phyloP scores from a whole-genome alignment of 2,888 invertebrate genomes.

The Fragum whitleyi region DNA sequence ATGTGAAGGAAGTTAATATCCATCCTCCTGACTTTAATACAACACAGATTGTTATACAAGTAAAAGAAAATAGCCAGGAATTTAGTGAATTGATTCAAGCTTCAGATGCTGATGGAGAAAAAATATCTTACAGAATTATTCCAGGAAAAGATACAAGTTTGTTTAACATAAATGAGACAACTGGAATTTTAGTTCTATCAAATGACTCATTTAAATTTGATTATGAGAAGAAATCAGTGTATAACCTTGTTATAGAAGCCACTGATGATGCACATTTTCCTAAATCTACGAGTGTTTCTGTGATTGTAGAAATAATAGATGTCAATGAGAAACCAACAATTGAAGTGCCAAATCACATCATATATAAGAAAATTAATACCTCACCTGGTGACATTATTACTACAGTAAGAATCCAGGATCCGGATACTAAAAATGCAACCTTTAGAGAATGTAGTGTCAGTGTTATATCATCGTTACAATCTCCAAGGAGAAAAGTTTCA shows the following conservation, averaged over 20 bases:
- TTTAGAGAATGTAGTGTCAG: not conserved
- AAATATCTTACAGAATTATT: constrained; percentile 7
- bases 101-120: constrained; percentile 27
- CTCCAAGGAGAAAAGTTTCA: not conserved
- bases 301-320: not conserved
- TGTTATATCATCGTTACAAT: not conserved
- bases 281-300: not conserved
- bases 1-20: constrained; percentile 14
- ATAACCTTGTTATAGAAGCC: not conserved
- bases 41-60: not conserved
- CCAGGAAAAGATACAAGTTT: not conserved
- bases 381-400: constrained; percentile 6
- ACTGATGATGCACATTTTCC: constrained; percentile 16
- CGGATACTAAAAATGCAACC: not conserved
- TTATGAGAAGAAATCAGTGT: not conserved
- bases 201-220: constrained; percentile 14
- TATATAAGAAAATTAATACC: constrained; percentile 24
- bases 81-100: not conserved
- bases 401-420: constrained; percentile 11
- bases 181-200: not conserved
- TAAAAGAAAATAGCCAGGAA: constrained; percentile 2
- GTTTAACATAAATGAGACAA: not conserved
- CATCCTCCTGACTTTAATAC: not conserved
- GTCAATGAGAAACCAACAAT: constrained; percentile 22
- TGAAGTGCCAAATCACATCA: not conserved